A percentile compares a stretch with the other conserved stretches of the same genome.
These are phyloP conservation scores for Hololepta plana DNA, from an alignment of 2,888 invertebrate genomes.

Conservation along the genomic window DNA sequence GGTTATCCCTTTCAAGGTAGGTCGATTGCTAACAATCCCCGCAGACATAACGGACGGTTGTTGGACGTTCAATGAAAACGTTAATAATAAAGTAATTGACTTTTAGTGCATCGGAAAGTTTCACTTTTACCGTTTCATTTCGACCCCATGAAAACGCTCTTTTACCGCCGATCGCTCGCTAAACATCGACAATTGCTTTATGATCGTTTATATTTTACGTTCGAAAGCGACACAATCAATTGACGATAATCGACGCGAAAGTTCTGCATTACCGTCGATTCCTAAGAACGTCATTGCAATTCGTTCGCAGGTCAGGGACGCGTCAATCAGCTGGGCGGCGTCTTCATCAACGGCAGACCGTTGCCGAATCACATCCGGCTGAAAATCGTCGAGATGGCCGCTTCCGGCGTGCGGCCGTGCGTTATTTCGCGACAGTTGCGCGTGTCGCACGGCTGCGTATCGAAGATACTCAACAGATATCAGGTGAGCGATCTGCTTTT, in stretches of 20 bases:
- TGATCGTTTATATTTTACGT: too few species aligned
- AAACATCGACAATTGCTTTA: neutral
- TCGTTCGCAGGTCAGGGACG: slow-evolving; percentile 75
- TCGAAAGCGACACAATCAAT: too few species aligned
- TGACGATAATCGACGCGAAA: neutral
- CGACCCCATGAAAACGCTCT: neutral
- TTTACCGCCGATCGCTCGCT: neutral
- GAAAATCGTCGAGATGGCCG: slow-evolving; percentile 94
- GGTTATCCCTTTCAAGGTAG: slow-evolving; percentile 30
- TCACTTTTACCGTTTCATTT: slow-evolving; percentile 1
- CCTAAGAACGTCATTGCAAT: neutral
- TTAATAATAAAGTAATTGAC: too few species aligned
- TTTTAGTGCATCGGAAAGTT: slow-evolving; percentile 1
- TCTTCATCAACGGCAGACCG: slow-evolving; percentile 95
- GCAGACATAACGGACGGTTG: too few species aligned
- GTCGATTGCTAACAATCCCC: slow-evolving; percentile 1
- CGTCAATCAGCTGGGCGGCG: slow-evolving; percentile 92
- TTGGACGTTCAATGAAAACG: too few species aligned
- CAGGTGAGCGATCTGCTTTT: slow-evolving; percentile 27
- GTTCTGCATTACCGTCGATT: neutral
- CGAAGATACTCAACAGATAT: slow-evolving; percentile 88
- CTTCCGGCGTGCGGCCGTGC: slow-evolving; percentile 84
- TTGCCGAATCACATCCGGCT: slow-evolving; percentile 90
- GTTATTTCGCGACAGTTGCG: slow-evolving; percentile 88
- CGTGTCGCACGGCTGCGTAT: slow-evolving; percentile 98